Percentiles rank a stretch among this genome's conserved stretches.
These are phyloP conservation scores for Rafetus swinhoei DNA, from an alignment of 2,113 vertebrate species.

Conservation along the genomic window DNA sequence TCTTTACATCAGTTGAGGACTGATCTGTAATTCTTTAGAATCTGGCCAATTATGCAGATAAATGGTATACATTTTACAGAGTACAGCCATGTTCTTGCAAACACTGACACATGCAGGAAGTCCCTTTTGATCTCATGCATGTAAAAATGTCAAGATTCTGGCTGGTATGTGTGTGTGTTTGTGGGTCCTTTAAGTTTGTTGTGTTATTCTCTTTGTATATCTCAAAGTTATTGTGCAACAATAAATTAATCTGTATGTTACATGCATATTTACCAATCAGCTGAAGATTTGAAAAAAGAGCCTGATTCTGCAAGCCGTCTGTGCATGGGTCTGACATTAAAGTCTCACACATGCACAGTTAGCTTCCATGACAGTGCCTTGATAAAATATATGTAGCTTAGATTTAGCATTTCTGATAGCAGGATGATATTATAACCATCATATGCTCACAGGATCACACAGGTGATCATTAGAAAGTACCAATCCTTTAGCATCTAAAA, in stretches of 20 bases:
- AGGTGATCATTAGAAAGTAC: conserved; percentile 1
- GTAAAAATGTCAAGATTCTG: not conserved
- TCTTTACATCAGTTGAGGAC: not conserved
- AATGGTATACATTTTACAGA: conserved; percentile 20
- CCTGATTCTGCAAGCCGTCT: not conserved
- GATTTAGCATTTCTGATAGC: not conserved
- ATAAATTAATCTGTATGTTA: not conserved
- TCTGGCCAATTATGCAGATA: not conserved
- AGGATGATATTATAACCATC: not conserved
- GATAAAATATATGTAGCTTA: not conserved
- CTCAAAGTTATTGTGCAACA: not conserved
- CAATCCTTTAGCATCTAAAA: too few species aligned
- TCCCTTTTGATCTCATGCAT: not conserved
- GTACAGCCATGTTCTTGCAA: not conserved
- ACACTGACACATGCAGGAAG: not conserved
- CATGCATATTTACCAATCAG: not conserved
- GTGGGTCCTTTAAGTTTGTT: not conserved
- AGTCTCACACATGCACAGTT: not conserved
- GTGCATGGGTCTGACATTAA: not conserved
- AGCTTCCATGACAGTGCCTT: not conserved
- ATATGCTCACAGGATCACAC: not conserved
- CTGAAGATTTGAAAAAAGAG: not conserved
- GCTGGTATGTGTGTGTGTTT: not conserved
- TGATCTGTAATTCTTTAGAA: not conserved
- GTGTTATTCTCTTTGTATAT: not conserved